Evolutionary conservation across 2,113 vertebrate genomes (phyloP).

Genomic region (Capreolus pygargus): DNA sequence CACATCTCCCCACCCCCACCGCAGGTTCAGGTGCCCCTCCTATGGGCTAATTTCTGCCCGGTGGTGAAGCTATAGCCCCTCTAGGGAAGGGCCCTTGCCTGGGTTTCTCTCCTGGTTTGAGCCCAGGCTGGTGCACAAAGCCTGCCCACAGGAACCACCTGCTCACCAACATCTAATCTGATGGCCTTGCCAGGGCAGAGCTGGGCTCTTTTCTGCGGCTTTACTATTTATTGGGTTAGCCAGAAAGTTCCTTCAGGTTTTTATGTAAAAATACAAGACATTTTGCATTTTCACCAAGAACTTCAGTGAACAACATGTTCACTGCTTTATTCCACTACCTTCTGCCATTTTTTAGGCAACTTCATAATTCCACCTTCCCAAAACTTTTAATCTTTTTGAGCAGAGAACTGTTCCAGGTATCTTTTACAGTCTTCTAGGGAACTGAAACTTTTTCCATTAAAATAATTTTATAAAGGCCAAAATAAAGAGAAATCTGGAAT

Average conservation of each 20-base stretch:
- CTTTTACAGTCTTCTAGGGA: not conserved
- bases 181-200: not conserved
- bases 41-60: not conserved
- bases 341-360: not conserved
- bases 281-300: not conserved
- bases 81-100: not conserved
- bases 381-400: not conserved
- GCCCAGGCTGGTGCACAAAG: accelerated
- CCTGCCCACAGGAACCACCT: not conserved
- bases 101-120: not conserved
- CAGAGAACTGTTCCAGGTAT: not conserved
- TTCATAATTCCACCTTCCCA: not conserved
- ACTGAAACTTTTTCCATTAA: not conserved
- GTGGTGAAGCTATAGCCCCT: not conserved
- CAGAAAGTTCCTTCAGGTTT: not conserved
- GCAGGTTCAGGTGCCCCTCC: not conserved
- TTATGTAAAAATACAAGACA: not conserved
- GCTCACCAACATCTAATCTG: not conserved
- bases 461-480: not conserved
- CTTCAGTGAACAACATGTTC: not conserved
- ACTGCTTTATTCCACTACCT: not conserved
- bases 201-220: not conserved
- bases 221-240: not conserved
- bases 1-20: not conserved
- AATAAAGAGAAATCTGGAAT: not conserved